phyloP scores from a whole-genome alignment of 2,113 vertebrate genomes.

The Syngnathus floridae region DNA sequence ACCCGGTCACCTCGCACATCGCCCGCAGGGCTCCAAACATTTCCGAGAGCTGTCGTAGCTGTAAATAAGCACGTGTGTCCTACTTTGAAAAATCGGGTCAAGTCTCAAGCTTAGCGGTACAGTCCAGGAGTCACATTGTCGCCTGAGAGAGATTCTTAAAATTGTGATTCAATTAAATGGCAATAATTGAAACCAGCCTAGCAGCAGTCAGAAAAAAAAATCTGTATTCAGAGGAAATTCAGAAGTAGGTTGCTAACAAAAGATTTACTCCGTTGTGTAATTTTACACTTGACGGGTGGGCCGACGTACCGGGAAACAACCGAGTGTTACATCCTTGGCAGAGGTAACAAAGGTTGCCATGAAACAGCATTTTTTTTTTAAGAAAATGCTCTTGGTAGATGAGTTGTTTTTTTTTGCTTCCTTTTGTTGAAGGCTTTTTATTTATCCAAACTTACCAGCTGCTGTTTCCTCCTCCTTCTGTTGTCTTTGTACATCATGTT shows the following conservation, averaged over 20 bases:
- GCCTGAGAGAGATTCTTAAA: too few species aligned
- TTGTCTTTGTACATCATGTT: background rate
- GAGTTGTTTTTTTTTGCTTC: slow-evolving; percentile 28
- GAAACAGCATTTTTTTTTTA: slow-evolving; percentile 33
- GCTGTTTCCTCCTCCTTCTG: background rate
- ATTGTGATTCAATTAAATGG: too few species aligned
- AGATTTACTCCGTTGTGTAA: background rate
- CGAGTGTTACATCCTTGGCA: background rate
- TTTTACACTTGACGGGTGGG: background rate
- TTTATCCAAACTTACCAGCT: background rate
- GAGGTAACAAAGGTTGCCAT: slow-evolving; percentile 46
- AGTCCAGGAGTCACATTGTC: slow-evolving; percentile 1
- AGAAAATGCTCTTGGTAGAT: slow-evolving; percentile 7
- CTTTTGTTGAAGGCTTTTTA: slow-evolving; percentile 12
- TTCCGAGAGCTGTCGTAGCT: slow-evolving; percentile 55
- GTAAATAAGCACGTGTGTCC: slow-evolving; percentile 40
- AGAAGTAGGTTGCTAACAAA: background rate
- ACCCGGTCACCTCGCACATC: slow-evolving; percentile 33
- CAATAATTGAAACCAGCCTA: too few species aligned
- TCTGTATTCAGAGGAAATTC: background rate
- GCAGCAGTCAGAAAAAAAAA: too few species aligned
- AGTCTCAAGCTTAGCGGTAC: slow-evolving; percentile 44
- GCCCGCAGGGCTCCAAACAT: slow-evolving; percentile 55
- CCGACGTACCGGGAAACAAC: background rate
- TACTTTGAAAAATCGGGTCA: slow-evolving; percentile 65